Evolutionary conservation across 2,888 invertebrate species (phyloP).

Genomic region (Acrobasis repandana): DNA sequence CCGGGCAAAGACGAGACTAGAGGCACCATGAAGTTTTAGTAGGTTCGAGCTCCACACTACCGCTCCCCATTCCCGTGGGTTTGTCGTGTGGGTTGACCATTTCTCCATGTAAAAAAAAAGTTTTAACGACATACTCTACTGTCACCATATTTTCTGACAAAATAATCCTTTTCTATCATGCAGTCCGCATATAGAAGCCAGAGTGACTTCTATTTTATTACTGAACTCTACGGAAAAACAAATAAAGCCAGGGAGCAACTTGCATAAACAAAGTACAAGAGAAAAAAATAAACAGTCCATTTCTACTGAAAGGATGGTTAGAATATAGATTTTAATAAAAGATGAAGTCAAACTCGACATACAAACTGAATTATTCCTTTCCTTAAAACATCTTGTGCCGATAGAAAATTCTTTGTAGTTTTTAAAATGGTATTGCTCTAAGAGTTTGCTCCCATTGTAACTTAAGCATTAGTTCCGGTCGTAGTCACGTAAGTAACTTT

Average conservation of each 20-base stretch:
- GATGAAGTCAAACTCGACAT: slow-evolving; percentile 8
- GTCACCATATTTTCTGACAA: too few relatives aligned
- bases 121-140: too few relatives aligned
- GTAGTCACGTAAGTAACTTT: neutral
- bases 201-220: too few relatives aligned
- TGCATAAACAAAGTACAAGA: neutral
- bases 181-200: too few relatives aligned
- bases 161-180: too few relatives aligned
- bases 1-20: too few relatives aligned
- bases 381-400: slow-evolving; percentile 27
- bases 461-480: neutral
- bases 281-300: slow-evolving; percentile 11
- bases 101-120: too few relatives aligned
- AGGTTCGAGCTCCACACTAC: too few relatives aligned
- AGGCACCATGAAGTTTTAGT: too few relatives aligned
- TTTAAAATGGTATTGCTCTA: slow-evolving; percentile 12
- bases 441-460: neutral
- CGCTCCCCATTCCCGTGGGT: too few relatives aligned
- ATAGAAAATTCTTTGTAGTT: slow-evolving; percentile 29
- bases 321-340: slow-evolving; percentile 16
- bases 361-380: slow-evolving; percentile 29
- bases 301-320: neutral
- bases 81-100: too few relatives aligned
- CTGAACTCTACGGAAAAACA: neutral
- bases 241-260: neutral